Evolutionary conservation across 2,888 invertebrate species (phyloP).

Genomic region (Andrena bucephala): DNA sequence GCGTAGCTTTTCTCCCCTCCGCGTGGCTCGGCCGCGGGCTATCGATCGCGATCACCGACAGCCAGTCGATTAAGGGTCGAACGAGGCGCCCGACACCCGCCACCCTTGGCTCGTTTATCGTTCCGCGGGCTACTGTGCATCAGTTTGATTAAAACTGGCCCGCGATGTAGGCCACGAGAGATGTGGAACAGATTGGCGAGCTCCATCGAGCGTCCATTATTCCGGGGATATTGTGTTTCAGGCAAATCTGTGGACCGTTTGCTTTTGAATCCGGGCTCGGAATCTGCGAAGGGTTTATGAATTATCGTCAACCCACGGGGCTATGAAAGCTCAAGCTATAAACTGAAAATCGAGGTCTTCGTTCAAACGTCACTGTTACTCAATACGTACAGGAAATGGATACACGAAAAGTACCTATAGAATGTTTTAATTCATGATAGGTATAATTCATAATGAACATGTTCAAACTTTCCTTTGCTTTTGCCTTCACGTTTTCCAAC

Average conservation of each 20-base stretch:
- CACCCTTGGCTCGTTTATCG: conserved; percentile 24
- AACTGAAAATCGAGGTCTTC: too few species aligned
- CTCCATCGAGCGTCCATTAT: conserved; percentile 18
- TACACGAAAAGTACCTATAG: too few species aligned
- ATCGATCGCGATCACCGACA: conserved; percentile 22
- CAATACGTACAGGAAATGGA: too few species aligned
- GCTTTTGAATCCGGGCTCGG: neutral
- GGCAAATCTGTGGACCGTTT: conserved; percentile 15
- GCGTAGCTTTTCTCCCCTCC: conserved; percentile 31
- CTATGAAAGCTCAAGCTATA: too few species aligned
- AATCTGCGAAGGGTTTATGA: neutral
- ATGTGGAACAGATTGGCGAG: conserved; percentile 20
- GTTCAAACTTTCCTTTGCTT: too few species aligned
- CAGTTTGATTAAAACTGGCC: conserved; percentile 40
- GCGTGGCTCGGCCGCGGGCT: neutral
- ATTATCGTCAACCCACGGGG: too few species aligned
- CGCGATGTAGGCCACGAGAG: conserved; percentile 8
- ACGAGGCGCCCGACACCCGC: neutral
- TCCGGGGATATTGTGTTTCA: conserved; percentile 29
- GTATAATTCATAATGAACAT: too few species aligned
- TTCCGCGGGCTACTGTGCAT: conserved; percentile 15
- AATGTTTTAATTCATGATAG: too few species aligned
- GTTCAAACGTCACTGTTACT: too few species aligned
- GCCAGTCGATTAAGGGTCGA: conserved; percentile 8
- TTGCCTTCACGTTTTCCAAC: too few species aligned